A percentile compares a stretch with the other conserved stretches of the same genome.
Conservation (phyloP, 2,888 invertebrate genomes). For the Oligia strigilis region DNA sequence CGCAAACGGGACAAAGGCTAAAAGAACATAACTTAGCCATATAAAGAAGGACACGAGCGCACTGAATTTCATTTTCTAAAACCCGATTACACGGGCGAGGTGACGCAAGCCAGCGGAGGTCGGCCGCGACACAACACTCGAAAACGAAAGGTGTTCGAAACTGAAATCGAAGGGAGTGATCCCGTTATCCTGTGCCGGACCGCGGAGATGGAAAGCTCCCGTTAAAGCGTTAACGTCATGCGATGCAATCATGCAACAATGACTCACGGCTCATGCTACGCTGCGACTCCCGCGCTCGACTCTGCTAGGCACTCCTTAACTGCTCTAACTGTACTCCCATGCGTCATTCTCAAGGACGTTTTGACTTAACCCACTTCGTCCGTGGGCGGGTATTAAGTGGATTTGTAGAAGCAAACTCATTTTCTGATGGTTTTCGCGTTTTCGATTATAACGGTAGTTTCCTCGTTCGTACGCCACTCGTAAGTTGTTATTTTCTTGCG, state of each 20-base stretch:
- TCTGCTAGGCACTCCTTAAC: conserved; percentile 59
- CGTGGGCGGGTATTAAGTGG: conserved; percentile 57
- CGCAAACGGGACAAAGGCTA: conserved; percentile 72
- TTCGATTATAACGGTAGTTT: conserved; percentile 63
- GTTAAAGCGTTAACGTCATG: conserved; percentile 82
- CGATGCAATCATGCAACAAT: conserved; percentile 78
- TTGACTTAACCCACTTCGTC: conserved; percentile 64
- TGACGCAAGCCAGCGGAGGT: conserved; percentile 85
- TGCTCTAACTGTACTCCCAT: conserved; percentile 69
- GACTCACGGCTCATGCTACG: conserved; percentile 71
- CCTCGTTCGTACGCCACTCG: conserved; percentile 18
- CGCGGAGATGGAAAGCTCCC: conserved; percentile 87
- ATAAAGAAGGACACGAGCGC: conserved; percentile 85
- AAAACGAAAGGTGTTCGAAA: conserved; percentile 88
- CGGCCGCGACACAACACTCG: conserved; percentile 84
- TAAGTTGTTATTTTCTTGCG: conserved; percentile 46
- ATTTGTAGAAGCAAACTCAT: conserved; percentile 58
- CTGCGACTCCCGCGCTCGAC: conserved; percentile 53
- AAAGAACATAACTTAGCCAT: conserved; percentile 83
- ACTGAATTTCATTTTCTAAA: conserved; percentile 90
- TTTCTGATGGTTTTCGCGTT: conserved; percentile 51
- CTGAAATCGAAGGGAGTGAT: conserved; percentile 88
- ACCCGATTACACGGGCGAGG: conserved; percentile 85
- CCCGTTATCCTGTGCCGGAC: conserved; percentile 87
- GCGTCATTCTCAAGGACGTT: conserved; percentile 76